A percentile compares a stretch with the other conserved stretches of the same genome.
Conservation (phyloP, 2,113 vertebrate genomes). For the Illadopsis cleaveri region DNA sequence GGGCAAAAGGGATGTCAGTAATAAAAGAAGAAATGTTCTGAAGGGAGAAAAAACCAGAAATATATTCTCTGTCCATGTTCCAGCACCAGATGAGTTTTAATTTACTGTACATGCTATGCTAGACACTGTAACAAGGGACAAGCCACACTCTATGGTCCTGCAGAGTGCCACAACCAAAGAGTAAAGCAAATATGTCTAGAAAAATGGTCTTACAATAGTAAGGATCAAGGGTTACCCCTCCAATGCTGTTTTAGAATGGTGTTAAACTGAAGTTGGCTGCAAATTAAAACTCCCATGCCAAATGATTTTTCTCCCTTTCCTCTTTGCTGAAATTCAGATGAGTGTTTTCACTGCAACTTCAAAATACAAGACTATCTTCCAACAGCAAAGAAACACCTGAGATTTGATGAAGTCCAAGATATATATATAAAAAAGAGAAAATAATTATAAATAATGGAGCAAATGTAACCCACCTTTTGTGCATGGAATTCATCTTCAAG, state of each 20-base stretch:
- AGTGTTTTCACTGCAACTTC: neutral
- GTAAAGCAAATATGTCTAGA: neutral
- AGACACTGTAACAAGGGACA: neutral
- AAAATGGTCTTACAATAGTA: neutral
- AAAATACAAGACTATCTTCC: neutral
- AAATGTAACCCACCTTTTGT: slow-evolving; percentile 18
- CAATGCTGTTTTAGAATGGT: neutral
- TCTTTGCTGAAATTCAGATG: neutral
- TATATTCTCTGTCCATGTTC: neutral
- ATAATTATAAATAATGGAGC: neutral
- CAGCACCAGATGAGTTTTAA: neutral
- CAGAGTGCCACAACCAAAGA: neutral
- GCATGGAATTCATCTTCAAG: neutral
- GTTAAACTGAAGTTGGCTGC: neutral
- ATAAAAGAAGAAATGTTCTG: neutral
- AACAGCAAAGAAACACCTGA: neutral
- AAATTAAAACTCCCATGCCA: neutral
- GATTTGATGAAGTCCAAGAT: neutral
- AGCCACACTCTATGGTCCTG: neutral
- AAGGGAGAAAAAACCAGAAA: neutral
- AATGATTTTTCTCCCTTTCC: neutral
- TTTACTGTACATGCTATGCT: neutral
- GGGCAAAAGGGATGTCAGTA: neutral
- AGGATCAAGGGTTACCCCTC: neutral
- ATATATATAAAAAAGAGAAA: neutral